Evolutionary conservation across 2,888 invertebrate species (phyloP).

Genomic region (Hemistola chrysoprasaria): DNA sequence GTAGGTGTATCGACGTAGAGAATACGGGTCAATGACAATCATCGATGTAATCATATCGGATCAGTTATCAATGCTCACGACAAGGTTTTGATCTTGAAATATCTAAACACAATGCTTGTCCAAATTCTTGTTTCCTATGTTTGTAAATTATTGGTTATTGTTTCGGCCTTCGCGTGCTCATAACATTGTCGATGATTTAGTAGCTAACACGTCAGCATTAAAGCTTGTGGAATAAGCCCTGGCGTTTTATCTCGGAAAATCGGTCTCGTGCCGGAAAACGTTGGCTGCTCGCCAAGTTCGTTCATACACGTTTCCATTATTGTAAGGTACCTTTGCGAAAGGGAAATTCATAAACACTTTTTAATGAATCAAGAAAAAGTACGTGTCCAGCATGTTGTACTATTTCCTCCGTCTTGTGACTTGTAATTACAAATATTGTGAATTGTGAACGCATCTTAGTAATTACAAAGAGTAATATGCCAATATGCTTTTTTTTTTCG

Average conservation of each 20-base stretch:
- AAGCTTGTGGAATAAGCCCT: conserved; percentile 37
- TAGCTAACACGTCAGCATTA: conserved; percentile 45
- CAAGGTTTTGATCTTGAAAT: conserved; percentile 32
- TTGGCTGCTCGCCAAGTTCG: conserved; percentile 61
- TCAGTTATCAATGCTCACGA: conserved; percentile 33
- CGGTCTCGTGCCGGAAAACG: conserved; percentile 59
- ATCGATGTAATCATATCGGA: conserved; percentile 21
- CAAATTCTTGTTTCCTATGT: conserved; percentile 13
- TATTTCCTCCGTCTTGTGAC: too few species aligned
- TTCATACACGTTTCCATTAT: conserved; percentile 47
- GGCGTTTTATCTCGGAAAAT: conserved; percentile 65
- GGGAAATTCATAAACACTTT: conserved; percentile 17
- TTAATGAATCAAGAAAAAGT: conserved; percentile 3
- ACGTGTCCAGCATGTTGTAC: too few species aligned
- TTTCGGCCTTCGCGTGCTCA: conserved; percentile 49
- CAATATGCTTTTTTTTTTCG: too few species aligned
- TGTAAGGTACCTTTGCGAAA: conserved; percentile 25
- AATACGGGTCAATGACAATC: conserved; percentile 22
- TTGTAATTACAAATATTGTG: too few species aligned
- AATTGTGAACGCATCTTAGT: too few species aligned
- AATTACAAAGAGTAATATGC: too few species aligned
- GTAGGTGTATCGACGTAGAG: conserved; percentile 18
- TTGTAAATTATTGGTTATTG: conserved; percentile 32
- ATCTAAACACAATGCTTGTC: conserved; percentile 11
- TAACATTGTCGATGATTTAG: conserved; percentile 44